Evolutionary conservation across 2,113 vertebrate species (phyloP).

Genomic region (Sitta europaea): DNA sequence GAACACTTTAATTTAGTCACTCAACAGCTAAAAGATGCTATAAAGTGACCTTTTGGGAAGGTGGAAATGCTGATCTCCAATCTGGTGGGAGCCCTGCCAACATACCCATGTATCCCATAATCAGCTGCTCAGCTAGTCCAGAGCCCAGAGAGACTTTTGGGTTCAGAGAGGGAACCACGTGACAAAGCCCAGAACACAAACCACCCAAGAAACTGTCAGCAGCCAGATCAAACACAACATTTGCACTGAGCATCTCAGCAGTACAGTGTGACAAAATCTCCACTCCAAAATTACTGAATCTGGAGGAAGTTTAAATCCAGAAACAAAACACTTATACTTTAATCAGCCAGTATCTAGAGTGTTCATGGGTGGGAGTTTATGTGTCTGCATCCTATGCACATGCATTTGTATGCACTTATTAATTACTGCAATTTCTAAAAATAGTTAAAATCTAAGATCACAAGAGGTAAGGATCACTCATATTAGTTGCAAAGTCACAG

Average conservation of each 20-base stretch:
- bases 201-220: background rate
- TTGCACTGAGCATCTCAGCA: background rate
- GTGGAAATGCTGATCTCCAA: background rate
- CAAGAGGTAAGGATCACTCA: rapidly evolving
- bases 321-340: background rate
- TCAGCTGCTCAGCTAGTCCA: background rate
- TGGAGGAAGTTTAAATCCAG: background rate
- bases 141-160: background rate
- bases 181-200: background rate
- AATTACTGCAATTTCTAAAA: background rate
- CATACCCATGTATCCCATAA: background rate
- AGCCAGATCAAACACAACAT: background rate
- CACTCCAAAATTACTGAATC: background rate
- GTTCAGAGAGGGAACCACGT: background rate
- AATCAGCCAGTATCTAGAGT: background rate
- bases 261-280: background rate
- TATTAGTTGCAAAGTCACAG: background rate
- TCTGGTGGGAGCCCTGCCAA: background rate
- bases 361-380: background rate
- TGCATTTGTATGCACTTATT: background rate
- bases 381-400: background rate
- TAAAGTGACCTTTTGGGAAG: background rate
- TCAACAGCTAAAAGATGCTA: background rate
- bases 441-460: background rate
- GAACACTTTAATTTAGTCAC: background rate